Evolutionary conservation across 2,888 invertebrate genomes (phyloP).

Genomic region (Dynastes maya): DNA sequence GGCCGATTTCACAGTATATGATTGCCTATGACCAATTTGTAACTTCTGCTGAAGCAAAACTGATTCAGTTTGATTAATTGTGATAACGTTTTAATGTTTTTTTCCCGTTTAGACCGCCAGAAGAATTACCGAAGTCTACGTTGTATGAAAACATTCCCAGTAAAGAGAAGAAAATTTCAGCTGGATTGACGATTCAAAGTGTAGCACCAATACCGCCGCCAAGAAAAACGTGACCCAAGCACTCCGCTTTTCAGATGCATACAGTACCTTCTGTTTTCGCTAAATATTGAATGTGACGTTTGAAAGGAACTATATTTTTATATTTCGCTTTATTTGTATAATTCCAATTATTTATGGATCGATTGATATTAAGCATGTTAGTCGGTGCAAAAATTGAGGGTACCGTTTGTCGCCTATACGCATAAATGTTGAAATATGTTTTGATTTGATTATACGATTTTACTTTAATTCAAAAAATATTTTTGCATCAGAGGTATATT

Average conservation of each 20-base stretch:
- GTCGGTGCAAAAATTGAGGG: conserved; percentile 30
- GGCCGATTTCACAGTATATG: no score
- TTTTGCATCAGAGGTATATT: conserved; percentile 40
- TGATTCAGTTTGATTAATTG: no score
- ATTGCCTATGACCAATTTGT: no score
- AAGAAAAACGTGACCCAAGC: conserved; percentile 67
- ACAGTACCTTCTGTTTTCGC: conserved; percentile 48
- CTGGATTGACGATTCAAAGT: conserved; percentile 60
- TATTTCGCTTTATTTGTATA: conserved; percentile 39
- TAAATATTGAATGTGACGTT: conserved; percentile 44
- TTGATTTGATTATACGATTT: conserved; percentile 42
- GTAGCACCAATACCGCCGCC: conserved; percentile 68
- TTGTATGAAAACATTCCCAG: conserved; percentile 73
- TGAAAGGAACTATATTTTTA: conserved; percentile 34
- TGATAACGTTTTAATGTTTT: not conserved
- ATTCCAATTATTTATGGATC: conserved; percentile 36
- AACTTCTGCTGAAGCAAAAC: no score
- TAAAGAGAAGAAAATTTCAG: conserved; percentile 66
- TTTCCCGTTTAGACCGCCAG: conserved; percentile 70
- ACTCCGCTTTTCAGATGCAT: conserved; percentile 15
- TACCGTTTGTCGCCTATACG: conserved; percentile 12
- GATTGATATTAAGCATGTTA: conserved; percentile 27
- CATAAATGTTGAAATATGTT: conserved; percentile 43
- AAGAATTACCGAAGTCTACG: conserved; percentile 71
- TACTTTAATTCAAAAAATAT: conserved; percentile 40